Percentiles rank a stretch among this genome's conserved stretches.
phyloP scores from a whole-genome alignment of 2,113 vertebrate genomes.

The Numenius arquata region DNA sequence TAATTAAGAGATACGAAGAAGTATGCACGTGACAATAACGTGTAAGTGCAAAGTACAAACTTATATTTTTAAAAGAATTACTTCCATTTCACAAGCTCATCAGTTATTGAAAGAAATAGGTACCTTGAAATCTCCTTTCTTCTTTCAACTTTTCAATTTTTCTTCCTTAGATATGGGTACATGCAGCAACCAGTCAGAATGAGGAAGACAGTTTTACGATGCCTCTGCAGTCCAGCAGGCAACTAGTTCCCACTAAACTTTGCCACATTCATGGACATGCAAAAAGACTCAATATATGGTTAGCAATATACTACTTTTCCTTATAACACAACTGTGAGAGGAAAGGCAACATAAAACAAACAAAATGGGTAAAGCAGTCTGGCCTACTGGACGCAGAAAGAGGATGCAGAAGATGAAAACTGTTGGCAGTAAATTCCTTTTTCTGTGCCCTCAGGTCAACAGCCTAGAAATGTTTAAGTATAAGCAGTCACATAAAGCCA shows the following conservation, averaged over 20 bases:
- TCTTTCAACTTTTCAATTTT: slow-evolving; percentile 55
- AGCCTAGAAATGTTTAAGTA: background rate
- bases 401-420: background rate
- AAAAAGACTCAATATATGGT: slow-evolving; percentile 76
- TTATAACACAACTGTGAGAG: background rate
- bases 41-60: background rate
- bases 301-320: slow-evolving; percentile 44
- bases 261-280: slow-evolving; percentile 67
- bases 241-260: slow-evolving; percentile 60
- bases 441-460: background rate
- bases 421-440: background rate
- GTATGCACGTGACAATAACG: background rate
- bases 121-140: slow-evolving; percentile 65
- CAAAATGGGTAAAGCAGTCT: background rate
- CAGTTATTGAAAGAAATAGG: slow-evolving; percentile 41
- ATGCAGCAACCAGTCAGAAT: slow-evolving; percentile 68
- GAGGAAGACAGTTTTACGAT: slow-evolving; percentile 64
- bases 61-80: background rate
- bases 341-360: slow-evolving; percentile 16
- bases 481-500: background rate
- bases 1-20: background rate
- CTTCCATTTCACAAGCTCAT: slow-evolving; percentile 22
- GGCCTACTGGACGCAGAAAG: background rate
- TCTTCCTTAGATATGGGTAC: slow-evolving; percentile 65
- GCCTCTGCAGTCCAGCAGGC: slow-evolving; percentile 67